Evolutionary conservation across 2,797 vertebrate species (phyloP).

Genomic region (Arnoldichthys spilopterus): DNA sequence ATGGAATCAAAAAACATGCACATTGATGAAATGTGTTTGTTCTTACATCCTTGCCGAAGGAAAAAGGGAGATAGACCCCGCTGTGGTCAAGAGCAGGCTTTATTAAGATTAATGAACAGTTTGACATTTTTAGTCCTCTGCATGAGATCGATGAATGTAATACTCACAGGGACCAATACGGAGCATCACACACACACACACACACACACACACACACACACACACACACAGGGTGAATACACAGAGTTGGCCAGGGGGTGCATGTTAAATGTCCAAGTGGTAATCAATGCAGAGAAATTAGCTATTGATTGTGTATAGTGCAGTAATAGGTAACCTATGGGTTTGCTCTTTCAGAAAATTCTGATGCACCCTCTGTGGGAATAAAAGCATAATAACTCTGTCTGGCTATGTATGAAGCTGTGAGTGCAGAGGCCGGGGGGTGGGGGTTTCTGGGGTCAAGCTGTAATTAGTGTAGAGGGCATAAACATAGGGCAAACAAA

Average conservation of each 20-base stretch:
- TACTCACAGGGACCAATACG: conserved; percentile 82
- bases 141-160: conserved; percentile 88
- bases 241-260: conserved; percentile 80
- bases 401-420: conserved; percentile 84
- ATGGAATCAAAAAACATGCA: conserved; percentile 9
- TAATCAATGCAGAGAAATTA: conserved; percentile 98
- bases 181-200: conserved; percentile 65
- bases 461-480: conserved; percentile 88
- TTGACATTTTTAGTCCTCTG: conserved; percentile 90
- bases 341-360: conserved; percentile 96
- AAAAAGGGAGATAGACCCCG: conserved; percentile 62
- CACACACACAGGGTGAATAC: conserved; percentile 68
- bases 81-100: conserved; percentile 80
- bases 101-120: conserved; percentile 88
- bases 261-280: conserved; percentile 92
- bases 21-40: conserved; percentile 63
- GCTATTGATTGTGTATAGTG: conserved; percentile 95
- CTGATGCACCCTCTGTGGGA: conserved; percentile 85
- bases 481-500: conserved; percentile 71
- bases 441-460: conserved; percentile 73
- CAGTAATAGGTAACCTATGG: conserved; percentile 95
- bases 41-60: conserved; percentile 54
- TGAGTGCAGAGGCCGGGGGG: conserved; percentile 77
- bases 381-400: conserved; percentile 79
- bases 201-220: conserved; percentile 43